Evolutionary conservation across 2,113 vertebrate genomes (phyloP).

Genomic region (Potamarius usumacintae): DNA sequence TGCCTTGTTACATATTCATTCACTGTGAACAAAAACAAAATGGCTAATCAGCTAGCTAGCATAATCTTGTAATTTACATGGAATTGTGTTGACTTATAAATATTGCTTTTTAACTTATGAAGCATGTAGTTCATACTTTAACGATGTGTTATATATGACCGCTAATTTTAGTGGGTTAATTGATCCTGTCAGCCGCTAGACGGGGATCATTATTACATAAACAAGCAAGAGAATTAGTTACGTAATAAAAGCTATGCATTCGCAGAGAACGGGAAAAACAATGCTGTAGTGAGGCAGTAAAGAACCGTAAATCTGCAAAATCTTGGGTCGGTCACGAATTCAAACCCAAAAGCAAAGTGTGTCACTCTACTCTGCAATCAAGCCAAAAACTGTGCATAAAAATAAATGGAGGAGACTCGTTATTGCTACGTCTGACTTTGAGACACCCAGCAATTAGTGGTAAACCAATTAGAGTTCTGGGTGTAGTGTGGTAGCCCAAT

Average conservation of each 20-base stretch:
- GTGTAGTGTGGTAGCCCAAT: constrained; percentile 68
- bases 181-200: background rate
- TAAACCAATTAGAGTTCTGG: constrained; percentile 65
- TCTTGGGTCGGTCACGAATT: background rate
- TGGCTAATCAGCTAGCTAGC: background rate
- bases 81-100: background rate
- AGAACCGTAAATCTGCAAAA: background rate
- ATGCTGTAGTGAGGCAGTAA: background rate
- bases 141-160: background rate
- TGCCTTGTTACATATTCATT: background rate
- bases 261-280: background rate
- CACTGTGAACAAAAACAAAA: background rate
- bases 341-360: background rate
- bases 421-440: constrained; percentile 62
- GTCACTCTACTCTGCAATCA: background rate
- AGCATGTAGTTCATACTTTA: too few relatives aligned
- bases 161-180: background rate
- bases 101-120: background rate
- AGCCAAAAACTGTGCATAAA: constrained; percentile 23
- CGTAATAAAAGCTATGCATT: background rate
- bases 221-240: background rate
- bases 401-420: constrained; percentile 61
- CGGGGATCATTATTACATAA: background rate
- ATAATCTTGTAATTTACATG: background rate
- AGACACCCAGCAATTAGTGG: constrained; percentile 70